phyloP scores from a whole-genome alignment of 2,888 invertebrate species.

The Allophyes oxyacanthae region DNA sequence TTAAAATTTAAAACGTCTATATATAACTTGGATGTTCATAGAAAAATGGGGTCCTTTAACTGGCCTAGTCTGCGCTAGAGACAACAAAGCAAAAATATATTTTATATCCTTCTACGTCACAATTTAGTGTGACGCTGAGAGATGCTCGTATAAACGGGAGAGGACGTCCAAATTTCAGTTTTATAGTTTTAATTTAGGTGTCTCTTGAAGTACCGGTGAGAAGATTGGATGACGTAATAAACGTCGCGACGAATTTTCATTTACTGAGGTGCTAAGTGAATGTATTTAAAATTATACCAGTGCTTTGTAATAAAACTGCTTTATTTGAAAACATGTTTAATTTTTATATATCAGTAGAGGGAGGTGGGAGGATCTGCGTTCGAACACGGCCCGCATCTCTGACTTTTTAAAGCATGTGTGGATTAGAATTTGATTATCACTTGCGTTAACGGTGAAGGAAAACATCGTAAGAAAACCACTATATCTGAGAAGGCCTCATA shows the following conservation, averaged over 20 bases:
- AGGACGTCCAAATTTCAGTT: constrained; percentile 45
- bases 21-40: not conserved
- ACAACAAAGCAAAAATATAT: constrained; percentile 22
- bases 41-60: too few relatives aligned
- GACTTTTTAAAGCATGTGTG: too few relatives aligned
- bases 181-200: constrained; percentile 55
- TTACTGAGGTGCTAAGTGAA: constrained; percentile 35
- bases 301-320: too few relatives aligned
- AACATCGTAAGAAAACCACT: too few relatives aligned
- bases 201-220: constrained; percentile 41
- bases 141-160: constrained; percentile 19
- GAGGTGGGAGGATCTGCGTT: too few relatives aligned
- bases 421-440: too few relatives aligned
- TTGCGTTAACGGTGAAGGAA: too few relatives aligned
- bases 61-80: not conserved
- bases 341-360: too few relatives aligned
- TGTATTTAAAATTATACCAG: constrained; percentile 23
- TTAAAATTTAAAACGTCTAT: too few relatives aligned
- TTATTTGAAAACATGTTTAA: too few relatives aligned
- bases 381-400: too few relatives aligned
- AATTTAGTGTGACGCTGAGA: constrained; percentile 20
- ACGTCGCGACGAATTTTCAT: constrained; percentile 43
- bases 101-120: constrained; percentile 41
- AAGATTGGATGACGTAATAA: constrained; percentile 51
- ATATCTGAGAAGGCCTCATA: too few relatives aligned